A percentile compares a stretch with the other conserved stretches of the same genome.
These are phyloP conservation scores for Alviniconcha strummeri DNA, from an alignment of 2,888 invertebrate species.

Conservation along the genomic window DNA sequence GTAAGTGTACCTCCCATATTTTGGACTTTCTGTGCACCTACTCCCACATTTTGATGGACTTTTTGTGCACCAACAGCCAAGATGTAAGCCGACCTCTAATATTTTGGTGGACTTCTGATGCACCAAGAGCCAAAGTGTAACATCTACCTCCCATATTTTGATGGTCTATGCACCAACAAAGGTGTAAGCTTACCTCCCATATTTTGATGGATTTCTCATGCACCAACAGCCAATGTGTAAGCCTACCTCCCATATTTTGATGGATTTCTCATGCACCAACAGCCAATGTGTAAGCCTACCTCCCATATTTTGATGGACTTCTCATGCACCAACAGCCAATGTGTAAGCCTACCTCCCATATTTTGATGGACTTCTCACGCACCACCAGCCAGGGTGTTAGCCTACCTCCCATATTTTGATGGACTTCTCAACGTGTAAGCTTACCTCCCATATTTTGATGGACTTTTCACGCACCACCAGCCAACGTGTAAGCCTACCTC, in stretches of 20 bases:
- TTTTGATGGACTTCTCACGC: slow-evolving; percentile 55
- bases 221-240: slow-evolving; percentile 45
- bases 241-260: slow-evolving; percentile 34
- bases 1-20: no score
- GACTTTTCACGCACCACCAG: slow-evolving; percentile 53
- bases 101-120: slow-evolving; percentile 57
- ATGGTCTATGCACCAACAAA: no score
- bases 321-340: slow-evolving; percentile 51
- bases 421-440: no score
- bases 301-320: slow-evolving; percentile 60
- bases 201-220: slow-evolving; percentile 58
- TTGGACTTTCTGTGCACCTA: no score
- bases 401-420: no score
- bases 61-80: slow-evolving; percentile 53
- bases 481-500: slow-evolving; percentile 51
- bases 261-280: background rate
- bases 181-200: slow-evolving; percentile 51
- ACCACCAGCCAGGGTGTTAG: slow-evolving; percentile 44
- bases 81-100: slow-evolving; percentile 42
- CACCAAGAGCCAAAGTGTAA: slow-evolving; percentile 44
- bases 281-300: slow-evolving; percentile 38
- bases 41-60: slow-evolving; percentile 59
- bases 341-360: slow-evolving; percentile 46
- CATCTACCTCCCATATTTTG: no score
- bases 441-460: slow-evolving; percentile 57